phyloP scores from a whole-genome alignment of 2,888 invertebrate genomes.

The Idaea dimidiata region DNA sequence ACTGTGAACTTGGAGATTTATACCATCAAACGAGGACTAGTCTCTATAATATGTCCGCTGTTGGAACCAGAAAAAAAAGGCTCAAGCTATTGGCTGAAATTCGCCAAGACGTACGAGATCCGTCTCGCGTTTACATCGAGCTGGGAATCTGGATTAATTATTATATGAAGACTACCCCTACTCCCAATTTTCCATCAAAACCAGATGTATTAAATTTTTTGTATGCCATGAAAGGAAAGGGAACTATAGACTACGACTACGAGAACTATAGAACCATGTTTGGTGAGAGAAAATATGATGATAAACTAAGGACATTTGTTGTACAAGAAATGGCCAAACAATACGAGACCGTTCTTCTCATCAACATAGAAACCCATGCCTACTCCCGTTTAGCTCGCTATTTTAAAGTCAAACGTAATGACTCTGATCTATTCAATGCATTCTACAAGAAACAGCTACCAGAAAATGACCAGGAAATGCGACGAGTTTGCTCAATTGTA shows the following conservation, averaged over 20 bases:
- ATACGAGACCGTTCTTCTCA: constrained; percentile 2
- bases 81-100: not conserved
- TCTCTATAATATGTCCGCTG: constrained; percentile 1
- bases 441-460: not conserved
- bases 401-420: constrained; percentile 1
- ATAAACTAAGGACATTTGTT: not conserved
- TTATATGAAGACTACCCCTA: constrained; percentile 5
- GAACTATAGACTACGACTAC: constrained; percentile 13
- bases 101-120: constrained; percentile 2
- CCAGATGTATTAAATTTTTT: not conserved
- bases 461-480: not conserved
- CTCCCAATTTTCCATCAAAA: not conserved
- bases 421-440: not conserved
- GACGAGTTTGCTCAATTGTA: not conserved
- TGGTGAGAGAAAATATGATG: constrained; percentile 3
- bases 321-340: no score
- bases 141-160: constrained; percentile 6
- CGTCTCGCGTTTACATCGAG: constrained; percentile 3
- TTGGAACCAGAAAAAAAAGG: not conserved
- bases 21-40: constrained; percentile 2
- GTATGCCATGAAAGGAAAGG: constrained; percentile 3
- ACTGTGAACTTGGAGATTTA: not conserved
- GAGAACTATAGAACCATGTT: constrained; percentile 5
- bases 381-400: constrained; percentile 7
- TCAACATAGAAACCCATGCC: constrained; percentile 9